Conservation (phyloP, 2,888 invertebrate species). For the Cerceris rybyensis region DNA sequence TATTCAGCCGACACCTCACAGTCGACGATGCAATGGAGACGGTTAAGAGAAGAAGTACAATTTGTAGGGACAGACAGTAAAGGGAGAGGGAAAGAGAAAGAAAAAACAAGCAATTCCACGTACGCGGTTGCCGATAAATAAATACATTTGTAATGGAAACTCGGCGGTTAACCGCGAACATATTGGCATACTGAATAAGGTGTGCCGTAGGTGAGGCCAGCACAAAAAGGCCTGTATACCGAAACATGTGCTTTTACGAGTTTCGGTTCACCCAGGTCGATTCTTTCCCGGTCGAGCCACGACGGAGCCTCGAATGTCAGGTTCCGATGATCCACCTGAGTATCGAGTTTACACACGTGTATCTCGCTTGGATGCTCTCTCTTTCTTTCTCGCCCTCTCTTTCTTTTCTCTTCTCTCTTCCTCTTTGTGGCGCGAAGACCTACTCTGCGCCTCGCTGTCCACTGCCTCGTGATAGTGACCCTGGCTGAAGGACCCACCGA, state of each 20-base stretch:
- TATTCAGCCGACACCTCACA: too few relatives aligned
- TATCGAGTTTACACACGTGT: constrained; percentile 60
- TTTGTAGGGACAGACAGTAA: too few relatives aligned
- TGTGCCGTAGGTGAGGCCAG: constrained; percentile 18
- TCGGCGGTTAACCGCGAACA: constrained; percentile 31
- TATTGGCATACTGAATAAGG: constrained; percentile 40
- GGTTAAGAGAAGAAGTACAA: too few relatives aligned
- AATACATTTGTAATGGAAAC: constrained; percentile 23
- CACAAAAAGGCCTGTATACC: constrained; percentile 21
- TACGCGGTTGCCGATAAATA: neutral
- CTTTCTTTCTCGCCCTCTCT: constrained; percentile 24
- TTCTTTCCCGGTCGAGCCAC: constrained; percentile 33
- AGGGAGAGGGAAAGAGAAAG: too few relatives aligned
- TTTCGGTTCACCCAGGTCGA: constrained; percentile 36
- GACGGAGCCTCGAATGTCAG: constrained; percentile 60
- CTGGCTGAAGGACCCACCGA: constrained; percentile 67
- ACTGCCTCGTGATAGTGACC: constrained; percentile 61
- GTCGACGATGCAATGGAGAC: too few relatives aligned
- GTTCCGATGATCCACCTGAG: constrained; percentile 64
- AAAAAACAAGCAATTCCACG: neutral
- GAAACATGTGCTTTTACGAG: constrained; percentile 32
- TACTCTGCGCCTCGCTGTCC: constrained; percentile 53
- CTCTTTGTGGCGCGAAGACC: constrained; percentile 58
- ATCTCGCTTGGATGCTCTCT: constrained; percentile 54
- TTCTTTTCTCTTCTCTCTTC: constrained; percentile 7